phyloP scores from a whole-genome alignment of 2,888 invertebrate genomes.

The Phasia obesa region DNA sequence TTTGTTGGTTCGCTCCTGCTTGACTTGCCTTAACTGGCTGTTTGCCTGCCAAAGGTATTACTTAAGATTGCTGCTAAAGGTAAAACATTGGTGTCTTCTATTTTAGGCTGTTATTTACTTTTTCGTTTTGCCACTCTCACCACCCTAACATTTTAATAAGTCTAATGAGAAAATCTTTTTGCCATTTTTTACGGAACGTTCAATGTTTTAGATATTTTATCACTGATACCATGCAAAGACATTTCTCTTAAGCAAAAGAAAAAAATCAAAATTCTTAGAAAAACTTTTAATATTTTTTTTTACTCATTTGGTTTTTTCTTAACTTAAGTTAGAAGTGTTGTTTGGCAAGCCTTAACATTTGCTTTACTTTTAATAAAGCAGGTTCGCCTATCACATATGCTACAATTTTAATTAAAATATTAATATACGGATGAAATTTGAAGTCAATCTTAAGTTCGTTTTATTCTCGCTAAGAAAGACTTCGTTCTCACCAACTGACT shows the following conservation, averaged over 20 bases:
- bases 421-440: no score
- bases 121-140: constrained; percentile 29
- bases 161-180: constrained; percentile 79
- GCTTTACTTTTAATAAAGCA: constrained; percentile 19
- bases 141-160: constrained; percentile 69
- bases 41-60: constrained; percentile 37
- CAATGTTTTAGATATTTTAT: constrained; percentile 67
- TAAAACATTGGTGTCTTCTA: constrained; percentile 69
- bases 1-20: constrained; percentile 25
- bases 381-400: background rate
- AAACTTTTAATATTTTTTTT: constrained; percentile 37
- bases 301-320: constrained; percentile 11
- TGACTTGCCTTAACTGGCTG: constrained; percentile 21
- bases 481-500: no score
- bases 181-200: constrained; percentile 39
- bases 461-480: no score
- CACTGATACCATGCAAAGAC: constrained; percentile 56
- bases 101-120: constrained; percentile 65
- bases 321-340: constrained; percentile 27
- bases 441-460: no score
- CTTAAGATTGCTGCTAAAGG: constrained; percentile 56
- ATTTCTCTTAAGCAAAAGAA: constrained; percentile 32
- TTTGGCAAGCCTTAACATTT: constrained; percentile 49
- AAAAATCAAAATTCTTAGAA: constrained; percentile 35
- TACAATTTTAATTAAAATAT: no score